A percentile compares a stretch with the other conserved stretches of the same genome.
Evolutionary conservation across 2,888 invertebrate species (phyloP).

Genomic region (Chaetogeoica ovagalla): DNA sequence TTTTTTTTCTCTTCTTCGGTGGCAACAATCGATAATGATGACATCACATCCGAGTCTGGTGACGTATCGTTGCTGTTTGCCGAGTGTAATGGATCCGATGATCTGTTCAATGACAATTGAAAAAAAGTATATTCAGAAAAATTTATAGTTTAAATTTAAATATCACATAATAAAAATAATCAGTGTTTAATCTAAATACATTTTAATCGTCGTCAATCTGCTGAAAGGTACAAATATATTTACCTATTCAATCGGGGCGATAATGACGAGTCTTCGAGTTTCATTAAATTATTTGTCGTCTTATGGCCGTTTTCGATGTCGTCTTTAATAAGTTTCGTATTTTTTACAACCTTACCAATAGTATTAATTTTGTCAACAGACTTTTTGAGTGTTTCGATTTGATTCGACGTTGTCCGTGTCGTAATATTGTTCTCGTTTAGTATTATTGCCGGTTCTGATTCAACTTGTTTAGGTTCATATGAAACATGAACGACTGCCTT

Average conservation of each 20-base stretch:
- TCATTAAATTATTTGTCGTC: constrained; percentile 1
- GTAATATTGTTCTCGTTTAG: constrained; percentile 45
- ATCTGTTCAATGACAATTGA: not conserved
- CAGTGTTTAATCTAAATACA: not conserved
- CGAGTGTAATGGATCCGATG: constrained; percentile 11
- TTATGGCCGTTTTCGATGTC: not conserved
- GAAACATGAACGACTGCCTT: constrained; percentile 41
- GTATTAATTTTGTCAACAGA: constrained; percentile 50
- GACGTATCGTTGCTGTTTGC: constrained; percentile 54
- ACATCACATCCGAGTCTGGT: constrained; percentile 56
- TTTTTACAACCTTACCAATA: constrained; percentile 9
- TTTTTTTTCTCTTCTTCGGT: constrained; percentile 73
- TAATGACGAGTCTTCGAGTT: constrained; percentile 15
- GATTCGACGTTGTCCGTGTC: not conserved
- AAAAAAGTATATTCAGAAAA: too few species aligned
- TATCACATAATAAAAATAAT: too few species aligned
- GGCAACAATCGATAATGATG: constrained; percentile 60
- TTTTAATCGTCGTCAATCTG: not conserved
- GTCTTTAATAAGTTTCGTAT: constrained; percentile 1
- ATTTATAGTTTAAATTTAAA: not conserved
- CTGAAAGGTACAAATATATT: not conserved
- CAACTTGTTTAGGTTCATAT: constrained; percentile 42
- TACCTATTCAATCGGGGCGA: constrained; percentile 18
- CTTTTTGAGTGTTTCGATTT: constrained; percentile 38
- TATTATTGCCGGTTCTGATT: not conserved